Conservation (phyloP, 2,888 invertebrate genomes). For the Tenthredo notha region DNA sequence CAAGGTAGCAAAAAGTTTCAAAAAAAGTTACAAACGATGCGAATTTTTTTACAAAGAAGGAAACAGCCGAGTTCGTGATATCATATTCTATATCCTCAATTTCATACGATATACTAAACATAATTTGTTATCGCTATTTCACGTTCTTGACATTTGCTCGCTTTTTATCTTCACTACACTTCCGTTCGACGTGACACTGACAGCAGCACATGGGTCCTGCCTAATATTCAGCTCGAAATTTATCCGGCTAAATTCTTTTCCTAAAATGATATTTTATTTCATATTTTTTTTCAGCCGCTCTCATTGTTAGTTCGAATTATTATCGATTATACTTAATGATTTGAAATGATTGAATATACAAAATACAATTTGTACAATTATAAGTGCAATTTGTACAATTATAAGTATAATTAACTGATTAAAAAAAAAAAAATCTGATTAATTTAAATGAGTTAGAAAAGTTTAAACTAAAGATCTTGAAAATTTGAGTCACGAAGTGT, state of each 20-base stretch:
- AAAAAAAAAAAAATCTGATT: too few relatives aligned
- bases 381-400: too few relatives aligned
- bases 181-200: constrained; percentile 5
- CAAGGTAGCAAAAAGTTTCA: not conserved
- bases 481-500: too few relatives aligned
- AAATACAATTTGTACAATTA: too few relatives aligned
- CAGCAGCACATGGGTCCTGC: constrained; percentile 17
- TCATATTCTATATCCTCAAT: not conserved
- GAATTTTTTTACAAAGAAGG: not conserved
- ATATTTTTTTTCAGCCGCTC: not conserved
- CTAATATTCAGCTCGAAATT: constrained; percentile 11
- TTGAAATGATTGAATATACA: too few relatives aligned
- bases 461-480: too few relatives aligned
- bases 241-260: not conserved
- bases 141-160: constrained; percentile 19
- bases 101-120: not conserved
- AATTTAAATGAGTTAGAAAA: too few relatives aligned
- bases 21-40: not conserved
- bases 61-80: not conserved
- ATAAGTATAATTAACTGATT: too few relatives aligned
- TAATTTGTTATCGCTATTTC: not conserved
- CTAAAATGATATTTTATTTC: not conserved
- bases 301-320: not conserved
- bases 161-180: constrained; percentile 10
- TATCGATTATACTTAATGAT: not conserved